Evolutionary conservation across 23 tunicate species (phyloP), one percentile per base, ranked within the genome.

Genomic region (Halocynthia aurantium): DNA sequence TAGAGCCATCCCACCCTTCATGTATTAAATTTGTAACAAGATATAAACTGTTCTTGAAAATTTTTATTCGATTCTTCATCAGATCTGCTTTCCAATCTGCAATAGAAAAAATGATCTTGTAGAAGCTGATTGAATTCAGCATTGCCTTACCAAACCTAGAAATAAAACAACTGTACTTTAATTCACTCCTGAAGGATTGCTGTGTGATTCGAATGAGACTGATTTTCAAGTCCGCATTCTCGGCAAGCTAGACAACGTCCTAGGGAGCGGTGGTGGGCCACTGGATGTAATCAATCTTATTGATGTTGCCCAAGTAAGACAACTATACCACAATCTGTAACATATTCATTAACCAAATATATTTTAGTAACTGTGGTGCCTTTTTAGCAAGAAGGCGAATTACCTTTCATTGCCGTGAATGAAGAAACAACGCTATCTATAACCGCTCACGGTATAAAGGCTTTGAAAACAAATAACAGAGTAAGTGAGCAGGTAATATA

Each of bases 221-320:
- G 96, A 89, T 10, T 89, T 70, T 71, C 71, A 80, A n/a, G 63
- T 89, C 8, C 82, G 77, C 22, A 80, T 81, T 51, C 68, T 89
- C 51, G 96, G 96, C 19, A 70, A 52, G 12, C 22, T 89, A 44
- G 85, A 84, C 50, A 76, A 84, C 70, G 57, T 84, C 20, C 44
- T 52, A 6, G 88, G 96, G 10, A 79, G 53, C 7, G 88, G 85
- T 21, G 84, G 86, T 49, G 96, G 96, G 6, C 88, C 96, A 9
- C 57, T 89, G 54, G 96, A 89, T 60, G 88, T 89, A 11, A 89
- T 89, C 60, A 89, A 89, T 55, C 77, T 75, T 8, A 76, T 89
- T 61, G 96, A 89, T 76, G 65, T 84, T 75, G 96, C 96, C 7
- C 96, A 89, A 88, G 96, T 89, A 44, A 7, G 65, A n/a, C 22